Evolutionary conservation across 2,888 invertebrate genomes (phyloP).

Genomic region (Aleiodes alternator): DNA sequence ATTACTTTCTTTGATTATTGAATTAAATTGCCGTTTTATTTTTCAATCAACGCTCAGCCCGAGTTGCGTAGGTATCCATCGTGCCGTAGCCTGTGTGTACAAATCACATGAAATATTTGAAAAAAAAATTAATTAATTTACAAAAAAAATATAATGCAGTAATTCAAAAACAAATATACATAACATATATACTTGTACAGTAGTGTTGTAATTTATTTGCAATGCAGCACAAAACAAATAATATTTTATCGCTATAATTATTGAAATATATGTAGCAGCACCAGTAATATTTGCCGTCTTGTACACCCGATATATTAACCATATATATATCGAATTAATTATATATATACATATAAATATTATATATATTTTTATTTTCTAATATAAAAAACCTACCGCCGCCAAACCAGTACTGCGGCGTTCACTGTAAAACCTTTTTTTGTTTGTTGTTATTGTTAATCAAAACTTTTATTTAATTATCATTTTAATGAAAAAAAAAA

Average conservation of each 20-base stretch:
- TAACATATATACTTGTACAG: constrained; percentile 46
- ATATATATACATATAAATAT: constrained; percentile 14
- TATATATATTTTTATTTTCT: constrained; percentile 34
- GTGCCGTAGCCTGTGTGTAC: constrained; percentile 62
- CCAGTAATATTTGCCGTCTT: constrained; percentile 58
- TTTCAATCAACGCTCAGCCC: constrained; percentile 49
- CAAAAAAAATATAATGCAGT: constrained; percentile 39
- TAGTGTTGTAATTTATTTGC: constrained; percentile 44
- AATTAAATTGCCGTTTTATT: constrained; percentile 36
- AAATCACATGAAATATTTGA: constrained; percentile 74
- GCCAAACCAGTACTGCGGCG: constrained; percentile 56
- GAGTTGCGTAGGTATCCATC: constrained; percentile 60
- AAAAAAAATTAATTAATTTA: constrained; percentile 9
- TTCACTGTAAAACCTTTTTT: constrained; percentile 44
- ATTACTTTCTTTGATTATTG: constrained; percentile 44
- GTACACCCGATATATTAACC: constrained; percentile 51
- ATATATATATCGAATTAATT: constrained; percentile 39
- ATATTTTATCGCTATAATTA: constrained; percentile 47
- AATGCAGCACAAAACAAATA: constrained; percentile 45
- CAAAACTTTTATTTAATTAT: not conserved
- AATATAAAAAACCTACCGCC: constrained; percentile 43
- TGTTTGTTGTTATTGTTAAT: constrained; percentile 50
- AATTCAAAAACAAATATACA: constrained; percentile 11
- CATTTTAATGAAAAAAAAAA: too few relatives aligned
- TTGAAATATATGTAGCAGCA: constrained; percentile 55